Evolutionary conservation across 2,888 invertebrate species (phyloP), one percentile per base, ranked within the genome.

Genomic region (Crematogaster levior): DNA sequence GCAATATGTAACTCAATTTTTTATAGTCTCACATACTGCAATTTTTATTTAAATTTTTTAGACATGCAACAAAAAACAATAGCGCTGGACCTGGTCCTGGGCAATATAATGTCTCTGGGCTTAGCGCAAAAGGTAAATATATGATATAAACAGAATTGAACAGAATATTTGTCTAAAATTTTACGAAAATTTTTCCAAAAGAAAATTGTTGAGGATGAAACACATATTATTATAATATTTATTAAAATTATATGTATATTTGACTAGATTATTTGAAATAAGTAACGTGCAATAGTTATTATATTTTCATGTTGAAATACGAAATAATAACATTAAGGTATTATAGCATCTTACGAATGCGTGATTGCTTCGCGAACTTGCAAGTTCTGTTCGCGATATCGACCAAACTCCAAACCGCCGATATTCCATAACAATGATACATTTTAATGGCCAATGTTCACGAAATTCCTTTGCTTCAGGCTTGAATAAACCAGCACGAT

Each of bases 51-150:
- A n/a, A n/a, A 21, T 46, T 86, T 82, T 92, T 21, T 82, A 95
- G 95, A 82, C 95, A 95, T 86, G 93, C 94, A 53, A 93, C 93
- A 46, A 95, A 95, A 89, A 95, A 94, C 75, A 95, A 95, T 81
- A 96, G 96, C 88, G 95, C 96, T 61, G 98, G 98, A 43, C 98
- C 98, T 1, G 98, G 98, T 27, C 98, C 98, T 21, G 98, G 98
- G n/a, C 97, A 97, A 86, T 98, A 98, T 95, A 98, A 98, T 94
- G 97, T 98, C 65, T 97, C 97, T 87, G 98, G 98, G 84, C 96
- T 98, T 92, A 97, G 97, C 79, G 96, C 97, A 60, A 98, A 97
- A 96, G 98, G 98, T 96, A 95, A 94, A 66, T 43, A 34, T 3
- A 9, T 24, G 15, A 24, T 9, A 53, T 0, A 58, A 58, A 60